Conservation (phyloP, 1,140 invertebrate genomes). For the Drosophila micromelanica region DNA sequence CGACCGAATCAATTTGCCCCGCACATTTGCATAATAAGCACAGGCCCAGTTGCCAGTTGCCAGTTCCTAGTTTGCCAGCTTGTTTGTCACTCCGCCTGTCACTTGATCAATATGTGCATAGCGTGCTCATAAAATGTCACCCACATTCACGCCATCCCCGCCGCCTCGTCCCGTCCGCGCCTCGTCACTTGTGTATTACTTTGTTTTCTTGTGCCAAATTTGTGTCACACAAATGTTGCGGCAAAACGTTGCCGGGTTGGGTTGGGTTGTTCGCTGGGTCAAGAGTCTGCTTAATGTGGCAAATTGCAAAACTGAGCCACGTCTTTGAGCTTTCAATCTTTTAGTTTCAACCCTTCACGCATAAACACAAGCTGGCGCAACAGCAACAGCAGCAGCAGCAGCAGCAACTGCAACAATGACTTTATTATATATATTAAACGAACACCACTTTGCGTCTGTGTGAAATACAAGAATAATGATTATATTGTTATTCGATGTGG, state of each 20-base stretch:
- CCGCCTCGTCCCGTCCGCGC: background rate
- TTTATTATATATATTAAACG: constrained; percentile 52
- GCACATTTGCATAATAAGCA: constrained; percentile 81
- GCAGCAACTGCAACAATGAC: constrained; percentile 55
- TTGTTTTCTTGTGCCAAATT: constrained; percentile 68
- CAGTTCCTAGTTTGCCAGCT: constrained; percentile 54
- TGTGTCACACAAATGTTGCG: constrained; percentile 76
- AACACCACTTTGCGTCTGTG: background rate
- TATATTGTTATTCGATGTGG: constrained; percentile 12
- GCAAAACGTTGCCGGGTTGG: constrained; percentile 24
- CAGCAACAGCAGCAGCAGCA: constrained; percentile 9
- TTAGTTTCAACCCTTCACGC: constrained; percentile 50
- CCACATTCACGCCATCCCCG: constrained; percentile 4
- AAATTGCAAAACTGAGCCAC: constrained; percentile 55
- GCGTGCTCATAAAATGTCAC: constrained; percentile 75
- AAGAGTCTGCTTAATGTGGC: constrained; percentile 62
- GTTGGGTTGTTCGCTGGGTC: constrained; percentile 41
- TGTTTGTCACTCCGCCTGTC: constrained; percentile 80
- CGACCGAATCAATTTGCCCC: constrained; percentile 69
- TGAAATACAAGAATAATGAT: background rate
- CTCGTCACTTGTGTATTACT: constrained; percentile 48
- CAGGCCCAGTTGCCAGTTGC: constrained; percentile 30
- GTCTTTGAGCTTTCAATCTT: constrained; percentile 48
- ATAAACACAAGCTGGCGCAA: constrained; percentile 66
- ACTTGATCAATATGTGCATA: constrained; percentile 82